Conservation (phyloP, 2,113 vertebrate genomes). For the Phalacrocorax brasilianus region DNA sequence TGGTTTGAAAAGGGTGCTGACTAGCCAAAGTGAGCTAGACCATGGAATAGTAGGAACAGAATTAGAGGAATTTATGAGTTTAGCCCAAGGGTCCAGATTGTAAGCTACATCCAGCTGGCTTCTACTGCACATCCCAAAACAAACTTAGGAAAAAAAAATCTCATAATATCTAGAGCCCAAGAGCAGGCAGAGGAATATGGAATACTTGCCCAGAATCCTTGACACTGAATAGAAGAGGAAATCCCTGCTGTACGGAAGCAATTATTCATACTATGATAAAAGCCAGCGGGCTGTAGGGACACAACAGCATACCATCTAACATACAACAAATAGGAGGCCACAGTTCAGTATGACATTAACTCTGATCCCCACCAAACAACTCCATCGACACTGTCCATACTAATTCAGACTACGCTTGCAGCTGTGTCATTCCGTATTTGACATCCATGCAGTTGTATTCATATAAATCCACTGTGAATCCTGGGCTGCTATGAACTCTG, state of each 20-base stretch:
- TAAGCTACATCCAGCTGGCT: neutral
- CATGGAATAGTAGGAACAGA: neutral
- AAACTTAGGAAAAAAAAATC: neutral
- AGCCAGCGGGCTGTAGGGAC: slow-evolving; percentile 3
- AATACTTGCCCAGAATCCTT: neutral
- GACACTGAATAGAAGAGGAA: neutral
- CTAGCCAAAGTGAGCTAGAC: neutral
- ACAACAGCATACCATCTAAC: neutral
- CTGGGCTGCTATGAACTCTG: neutral
- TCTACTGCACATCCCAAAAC: neutral
- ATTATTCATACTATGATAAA: neutral
- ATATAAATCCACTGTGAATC: neutral
- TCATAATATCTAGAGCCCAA: neutral
- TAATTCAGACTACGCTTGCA: neutral
- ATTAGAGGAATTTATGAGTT: neutral
- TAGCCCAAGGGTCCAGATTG: neutral
- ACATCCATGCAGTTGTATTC: neutral
- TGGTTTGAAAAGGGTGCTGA: neutral
- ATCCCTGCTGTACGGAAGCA: neutral
- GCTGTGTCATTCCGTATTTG: neutral
- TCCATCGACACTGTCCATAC: neutral
- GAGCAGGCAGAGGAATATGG: neutral
- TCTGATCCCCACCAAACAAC: neutral
- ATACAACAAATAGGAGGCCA: neutral
- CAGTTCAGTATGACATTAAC: neutral